Evolutionary conservation across 2,888 invertebrate genomes (phyloP).

Genomic region (Rhopalosiphum nymphaeae): DNA sequence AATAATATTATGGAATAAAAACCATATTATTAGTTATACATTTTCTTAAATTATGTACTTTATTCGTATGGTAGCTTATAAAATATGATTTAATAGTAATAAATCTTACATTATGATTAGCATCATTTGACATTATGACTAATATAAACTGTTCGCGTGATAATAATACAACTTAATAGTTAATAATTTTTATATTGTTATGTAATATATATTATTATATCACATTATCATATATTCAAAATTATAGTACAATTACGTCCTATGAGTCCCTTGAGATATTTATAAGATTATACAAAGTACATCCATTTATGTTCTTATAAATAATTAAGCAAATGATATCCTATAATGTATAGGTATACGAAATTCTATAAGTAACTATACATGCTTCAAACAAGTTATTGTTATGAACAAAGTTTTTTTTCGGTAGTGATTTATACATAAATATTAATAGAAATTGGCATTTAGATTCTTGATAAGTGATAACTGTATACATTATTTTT

Average conservation of each 20-base stretch:
- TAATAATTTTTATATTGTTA: background rate
- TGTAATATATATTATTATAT: background rate
- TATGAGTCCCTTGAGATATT: background rate
- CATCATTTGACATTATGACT: too few species aligned
- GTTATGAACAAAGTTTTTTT: background rate
- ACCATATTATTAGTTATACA: background rate
- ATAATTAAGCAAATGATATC: background rate
- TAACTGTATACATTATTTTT: background rate
- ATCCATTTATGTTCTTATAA: background rate
- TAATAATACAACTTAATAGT: background rate
- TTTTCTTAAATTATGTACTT: background rate
- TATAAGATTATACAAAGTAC: background rate
- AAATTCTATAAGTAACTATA: background rate
- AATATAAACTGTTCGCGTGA: background rate
- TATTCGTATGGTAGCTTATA: background rate
- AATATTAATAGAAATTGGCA: background rate
- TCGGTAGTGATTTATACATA: background rate
- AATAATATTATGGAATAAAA: background rate
- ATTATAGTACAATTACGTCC: background rate
- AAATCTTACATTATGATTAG: background rate
- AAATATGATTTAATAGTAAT: background rate
- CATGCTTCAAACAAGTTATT: background rate
- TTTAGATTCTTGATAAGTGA: background rate
- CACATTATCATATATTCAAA: background rate
- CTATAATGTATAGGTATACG: background rate